These are phyloP conservation scores for Scaptomyza flava DNA, from an alignment of 2,888 invertebrate species.

Conservation along the genomic window DNA sequence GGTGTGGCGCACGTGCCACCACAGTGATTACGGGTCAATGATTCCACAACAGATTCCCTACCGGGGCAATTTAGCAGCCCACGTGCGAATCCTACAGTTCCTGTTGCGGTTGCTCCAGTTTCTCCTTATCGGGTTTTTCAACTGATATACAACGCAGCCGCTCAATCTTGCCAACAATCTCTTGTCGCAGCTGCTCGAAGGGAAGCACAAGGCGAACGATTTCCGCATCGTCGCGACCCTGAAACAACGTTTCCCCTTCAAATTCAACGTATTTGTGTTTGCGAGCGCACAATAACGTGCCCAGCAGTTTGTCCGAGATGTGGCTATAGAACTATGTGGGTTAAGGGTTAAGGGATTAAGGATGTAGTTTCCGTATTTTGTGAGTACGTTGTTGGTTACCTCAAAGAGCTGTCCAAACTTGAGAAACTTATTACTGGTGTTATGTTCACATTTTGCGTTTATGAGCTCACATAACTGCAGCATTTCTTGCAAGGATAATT, in stretches of 20 bases:
- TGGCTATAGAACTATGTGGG: constrained; percentile 90
- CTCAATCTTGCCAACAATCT: constrained; percentile 87
- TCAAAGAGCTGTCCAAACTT: constrained; percentile 65
- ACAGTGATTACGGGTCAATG: constrained; percentile 50
- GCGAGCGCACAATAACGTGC: constrained; percentile 93
- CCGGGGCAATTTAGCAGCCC: constrained; percentile 9
- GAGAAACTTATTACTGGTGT: constrained; percentile 18
- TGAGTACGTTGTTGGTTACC: constrained; percentile 21
- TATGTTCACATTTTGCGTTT: constrained; percentile 12
- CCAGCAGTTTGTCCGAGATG: constrained; percentile 97
- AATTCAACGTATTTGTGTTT: constrained; percentile 95
- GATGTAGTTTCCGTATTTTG: too few relatives aligned
- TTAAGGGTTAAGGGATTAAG: background rate
- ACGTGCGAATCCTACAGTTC: constrained; percentile 9
- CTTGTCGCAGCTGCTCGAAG: constrained; percentile 88
- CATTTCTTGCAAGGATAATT: constrained; percentile 55
- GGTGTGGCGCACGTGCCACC: constrained; percentile 55
- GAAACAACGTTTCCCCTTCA: constrained; percentile 96
- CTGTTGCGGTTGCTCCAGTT: background rate
- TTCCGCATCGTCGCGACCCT: constrained; percentile 94
- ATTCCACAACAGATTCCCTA: background rate
- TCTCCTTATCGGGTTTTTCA: constrained; percentile 26
- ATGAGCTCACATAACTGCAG: constrained; percentile 60
- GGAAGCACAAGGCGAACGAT: constrained; percentile 91
- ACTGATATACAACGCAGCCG: constrained; percentile 78